Percentiles rank a stretch among this genome's conserved stretches.
Conservation (phyloP, 2,888 invertebrate genomes). For the Chironomus riparius region DNA sequence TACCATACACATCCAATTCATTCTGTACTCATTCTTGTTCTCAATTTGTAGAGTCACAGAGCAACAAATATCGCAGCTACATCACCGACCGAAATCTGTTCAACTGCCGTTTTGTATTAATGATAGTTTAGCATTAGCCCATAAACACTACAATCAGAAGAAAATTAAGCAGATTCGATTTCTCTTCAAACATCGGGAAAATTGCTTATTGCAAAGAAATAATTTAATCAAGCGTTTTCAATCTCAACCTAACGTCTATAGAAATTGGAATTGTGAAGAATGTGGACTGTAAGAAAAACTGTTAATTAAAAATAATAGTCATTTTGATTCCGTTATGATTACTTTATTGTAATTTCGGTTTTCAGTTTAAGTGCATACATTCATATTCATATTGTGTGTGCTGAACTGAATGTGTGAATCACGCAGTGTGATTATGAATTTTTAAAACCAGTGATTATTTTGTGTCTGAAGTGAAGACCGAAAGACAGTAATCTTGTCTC, state of each 20-base stretch:
- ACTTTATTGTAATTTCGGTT: too few relatives aligned
- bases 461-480: too few relatives aligned
- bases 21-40: too few relatives aligned
- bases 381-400: too few relatives aligned
- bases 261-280: constrained; percentile 24
- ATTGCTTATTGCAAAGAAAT: constrained; percentile 11
- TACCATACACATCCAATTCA: background rate
- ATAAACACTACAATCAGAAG: constrained; percentile 24
- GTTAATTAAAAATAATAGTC: background rate
- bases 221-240: constrained; percentile 22
- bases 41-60: constrained; percentile 1
- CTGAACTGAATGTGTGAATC: too few relatives aligned
- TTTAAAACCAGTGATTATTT: too few relatives aligned
- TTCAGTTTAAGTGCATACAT: too few relatives aligned
- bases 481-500: too few relatives aligned
- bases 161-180: constrained; percentile 25
- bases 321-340: background rate
- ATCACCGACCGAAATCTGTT: constrained; percentile 12
- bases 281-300: constrained; percentile 15
- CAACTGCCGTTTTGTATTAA: constrained; percentile 27
- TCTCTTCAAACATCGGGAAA: constrained; percentile 18
- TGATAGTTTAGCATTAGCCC: constrained; percentile 24
- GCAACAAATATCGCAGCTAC: constrained; percentile 7
- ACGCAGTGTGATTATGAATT: too few relatives aligned
- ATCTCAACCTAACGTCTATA: constrained; percentile 24